phyloP scores from a whole-genome alignment of 2,888 invertebrate species.

The Metallyticus violacea region DNA sequence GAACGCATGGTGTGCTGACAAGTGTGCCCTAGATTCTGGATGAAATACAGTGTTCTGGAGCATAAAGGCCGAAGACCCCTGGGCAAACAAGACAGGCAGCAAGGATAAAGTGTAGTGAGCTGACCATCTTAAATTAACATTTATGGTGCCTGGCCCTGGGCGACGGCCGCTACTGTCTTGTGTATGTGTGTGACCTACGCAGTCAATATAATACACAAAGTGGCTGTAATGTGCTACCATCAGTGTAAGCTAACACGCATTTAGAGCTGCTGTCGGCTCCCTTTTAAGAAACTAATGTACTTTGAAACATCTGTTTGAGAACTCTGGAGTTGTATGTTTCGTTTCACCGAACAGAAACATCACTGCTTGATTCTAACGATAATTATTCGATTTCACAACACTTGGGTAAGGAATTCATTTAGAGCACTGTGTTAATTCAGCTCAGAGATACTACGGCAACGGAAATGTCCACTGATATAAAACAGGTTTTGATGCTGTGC shows the following conservation, averaged over 20 bases:
- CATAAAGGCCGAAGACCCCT: too few species aligned
- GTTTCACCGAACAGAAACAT: neutral
- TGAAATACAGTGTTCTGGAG: neutral
- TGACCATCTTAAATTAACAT: neutral
- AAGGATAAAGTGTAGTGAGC: neutral
- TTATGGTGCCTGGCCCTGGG: neutral
- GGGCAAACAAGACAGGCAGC: neutral
- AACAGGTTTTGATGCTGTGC: too few species aligned
- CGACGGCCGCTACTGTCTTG: neutral
- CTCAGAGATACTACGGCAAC: too few species aligned
- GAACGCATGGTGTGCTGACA: too few species aligned
- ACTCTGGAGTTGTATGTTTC: neutral
- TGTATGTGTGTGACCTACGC: neutral
- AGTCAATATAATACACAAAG: neutral
- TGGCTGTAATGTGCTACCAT: neutral
- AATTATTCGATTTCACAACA: too few species aligned
- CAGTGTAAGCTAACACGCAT: too few species aligned
- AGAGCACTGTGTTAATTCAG: too few species aligned
- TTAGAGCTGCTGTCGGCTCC: neutral
- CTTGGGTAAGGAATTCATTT: too few species aligned
- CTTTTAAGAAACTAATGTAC: neutral
- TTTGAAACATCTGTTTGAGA: neutral
- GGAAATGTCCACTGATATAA: too few species aligned
- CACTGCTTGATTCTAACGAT: neutral
- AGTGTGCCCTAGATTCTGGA: neutral